Conservation (phyloP, 2,888 invertebrate species). For the Heliconius aoede region DNA sequence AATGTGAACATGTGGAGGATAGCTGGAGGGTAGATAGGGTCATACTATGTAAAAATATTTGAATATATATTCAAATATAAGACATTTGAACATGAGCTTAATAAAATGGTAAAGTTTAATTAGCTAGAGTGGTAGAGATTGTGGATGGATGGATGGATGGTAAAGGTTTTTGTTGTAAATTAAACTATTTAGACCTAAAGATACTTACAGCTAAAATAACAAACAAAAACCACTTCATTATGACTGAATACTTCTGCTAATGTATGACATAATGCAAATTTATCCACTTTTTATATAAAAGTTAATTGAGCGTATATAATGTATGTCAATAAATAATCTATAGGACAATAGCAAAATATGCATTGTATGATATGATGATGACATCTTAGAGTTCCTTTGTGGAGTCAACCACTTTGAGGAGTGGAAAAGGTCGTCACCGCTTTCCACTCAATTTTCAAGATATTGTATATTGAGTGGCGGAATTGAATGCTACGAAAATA, state of each 20-base stretch:
- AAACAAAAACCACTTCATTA: slow-evolving; percentile 4
- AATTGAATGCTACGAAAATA: too few species aligned
- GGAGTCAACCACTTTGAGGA: too few species aligned
- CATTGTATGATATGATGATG: too few species aligned
- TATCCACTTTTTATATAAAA: slow-evolving; percentile 12
- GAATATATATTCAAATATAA: too few species aligned
- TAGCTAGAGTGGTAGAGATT: background rate
- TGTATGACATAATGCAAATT: background rate
- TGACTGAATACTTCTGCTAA: background rate
- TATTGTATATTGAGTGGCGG: background rate
- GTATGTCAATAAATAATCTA: slow-evolving; percentile 2
- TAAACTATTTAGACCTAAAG: background rate
- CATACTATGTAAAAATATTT: too few species aligned
- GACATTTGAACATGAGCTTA: too few species aligned
- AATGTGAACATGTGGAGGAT: too few species aligned
- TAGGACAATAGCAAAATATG: background rate
- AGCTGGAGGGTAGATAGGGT: too few species aligned
- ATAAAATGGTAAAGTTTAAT: background rate
- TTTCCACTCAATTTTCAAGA: background rate
- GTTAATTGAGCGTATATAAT: background rate
- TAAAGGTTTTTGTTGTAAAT: background rate
- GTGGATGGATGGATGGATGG: too few species aligned
- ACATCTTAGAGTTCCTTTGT: slow-evolving; percentile 1
- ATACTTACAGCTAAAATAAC: background rate
- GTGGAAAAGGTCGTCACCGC: background rate